Base-by-base conservation (phyloP, 2,797 vertebrate species). In the Helicolenus hilgendorfi region DNA sequence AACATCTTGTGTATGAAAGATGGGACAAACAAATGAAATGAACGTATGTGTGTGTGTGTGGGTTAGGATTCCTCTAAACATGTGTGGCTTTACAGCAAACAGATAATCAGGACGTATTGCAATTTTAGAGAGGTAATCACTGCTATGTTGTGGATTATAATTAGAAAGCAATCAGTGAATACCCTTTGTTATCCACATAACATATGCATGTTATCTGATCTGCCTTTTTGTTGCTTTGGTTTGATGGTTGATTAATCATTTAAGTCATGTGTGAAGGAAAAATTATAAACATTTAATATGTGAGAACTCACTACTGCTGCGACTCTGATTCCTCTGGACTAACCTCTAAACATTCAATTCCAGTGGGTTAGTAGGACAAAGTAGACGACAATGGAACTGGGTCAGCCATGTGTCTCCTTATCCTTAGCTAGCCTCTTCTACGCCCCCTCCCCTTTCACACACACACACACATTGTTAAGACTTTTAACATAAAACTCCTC, bases 291-390 rank as follows among this genome's bases (percentile, higher is more conserved):
- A 24, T 55, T 71, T 70, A n/a, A 35, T 31, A 27, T 62, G 18
- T 68, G 35, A 71, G 7, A 62, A 62, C 11, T 27, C 26, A 8
- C 35, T 20, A 14, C 6, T 58, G 2, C 53, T 72, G 11, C 31
- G 31, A 1, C 35, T 65, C 4, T 15, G 26, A 67, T 13, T 58
- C 20, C 10, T 60, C 13, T 71, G 10, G 68, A 31, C 24, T 9
- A 13, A 72, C 36, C 29, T 20, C 6, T 56, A 86, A 91, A 81
- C 65, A 77, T 79, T 7, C 14, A 4, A 84, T 64, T 69, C 86
- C 73, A 89, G 60, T 93, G 59, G 91, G 88, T 94, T 84, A 92
- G 88, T 89, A 49, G 92, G 84, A 90, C 92, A 89, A 71, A 80
- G 80, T 83, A 53, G 53, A 92, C 4, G 31, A 93, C 87, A 90